A percentile compares a stretch with the other conserved stretches of the same genome.
These are phyloP conservation scores for Cheilosia impressa DNA, from an alignment of 2,888 invertebrate genomes.

Conservation along the genomic window DNA sequence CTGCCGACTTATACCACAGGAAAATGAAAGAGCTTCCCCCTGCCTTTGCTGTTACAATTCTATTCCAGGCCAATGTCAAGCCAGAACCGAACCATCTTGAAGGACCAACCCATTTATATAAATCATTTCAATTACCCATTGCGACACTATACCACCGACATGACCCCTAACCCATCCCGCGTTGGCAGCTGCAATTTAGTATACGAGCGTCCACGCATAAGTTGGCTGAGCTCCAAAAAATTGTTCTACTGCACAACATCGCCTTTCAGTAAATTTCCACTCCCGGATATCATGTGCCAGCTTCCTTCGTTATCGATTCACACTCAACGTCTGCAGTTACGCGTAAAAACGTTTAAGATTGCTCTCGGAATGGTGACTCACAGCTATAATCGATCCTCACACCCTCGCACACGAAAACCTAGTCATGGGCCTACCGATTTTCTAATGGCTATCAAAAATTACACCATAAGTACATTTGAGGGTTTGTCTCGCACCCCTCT, in stretches of 20 bases:
- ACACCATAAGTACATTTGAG: not conserved
- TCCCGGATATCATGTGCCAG: not conserved
- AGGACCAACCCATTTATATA: not conserved
- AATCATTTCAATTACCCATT: not conserved
- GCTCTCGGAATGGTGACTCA: not conserved
- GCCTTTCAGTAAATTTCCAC: not conserved
- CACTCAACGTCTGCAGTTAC: not conserved
- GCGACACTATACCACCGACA: not conserved
- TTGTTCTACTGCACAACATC: not conserved
- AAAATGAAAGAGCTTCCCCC: no score
- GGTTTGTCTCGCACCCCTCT: not conserved
- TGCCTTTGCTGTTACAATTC: not conserved
- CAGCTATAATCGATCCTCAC: not conserved
- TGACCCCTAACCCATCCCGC: not conserved
- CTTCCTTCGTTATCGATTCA: not conserved
- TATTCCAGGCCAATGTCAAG: not conserved
- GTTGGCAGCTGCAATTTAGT: not conserved
- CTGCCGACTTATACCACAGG: no score
- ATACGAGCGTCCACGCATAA: not conserved
- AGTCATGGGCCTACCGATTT: not conserved
- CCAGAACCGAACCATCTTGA: not conserved
- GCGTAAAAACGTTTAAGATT: not conserved
- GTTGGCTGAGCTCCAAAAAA: not conserved
- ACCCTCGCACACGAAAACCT: not conserved
- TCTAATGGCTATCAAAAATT: not conserved